phyloP scores from a whole-genome alignment of 2,888 invertebrate species.

The Biston stratarius region DNA sequence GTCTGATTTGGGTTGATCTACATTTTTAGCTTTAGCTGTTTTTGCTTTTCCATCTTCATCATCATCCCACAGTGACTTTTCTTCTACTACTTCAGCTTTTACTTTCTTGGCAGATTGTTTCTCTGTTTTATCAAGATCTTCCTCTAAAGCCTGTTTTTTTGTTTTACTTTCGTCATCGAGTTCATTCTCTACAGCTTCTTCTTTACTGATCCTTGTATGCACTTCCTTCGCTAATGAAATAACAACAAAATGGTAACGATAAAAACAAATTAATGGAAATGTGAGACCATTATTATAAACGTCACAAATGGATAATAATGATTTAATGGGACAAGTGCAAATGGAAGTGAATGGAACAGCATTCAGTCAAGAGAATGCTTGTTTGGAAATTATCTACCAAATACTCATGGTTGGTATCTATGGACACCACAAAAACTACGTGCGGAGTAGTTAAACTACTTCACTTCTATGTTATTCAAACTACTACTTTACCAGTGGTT shows the following conservation, averaged over 20 bases:
- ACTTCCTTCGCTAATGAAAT: slow-evolving; percentile 81
- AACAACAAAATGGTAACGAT: slow-evolving; percentile 50
- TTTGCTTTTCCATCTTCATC: slow-evolving; percentile 60
- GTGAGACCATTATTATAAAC: slow-evolving; percentile 63
- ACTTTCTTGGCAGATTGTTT: slow-evolving; percentile 61
- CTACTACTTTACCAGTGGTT: slow-evolving; percentile 70
- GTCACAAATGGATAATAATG: slow-evolving; percentile 63
- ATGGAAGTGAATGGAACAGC: slow-evolving; percentile 53
- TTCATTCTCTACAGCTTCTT: slow-evolving; percentile 80
- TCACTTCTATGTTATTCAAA: slow-evolving; percentile 68
- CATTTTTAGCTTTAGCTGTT: slow-evolving; percentile 56
- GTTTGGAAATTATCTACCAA: slow-evolving; percentile 60
- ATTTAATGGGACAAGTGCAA: slow-evolving; percentile 27
- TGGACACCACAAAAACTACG: slow-evolving; percentile 72
- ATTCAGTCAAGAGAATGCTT: slow-evolving; percentile 81
- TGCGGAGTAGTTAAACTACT: slow-evolving; percentile 68
- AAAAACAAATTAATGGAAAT: slow-evolving; percentile 50
- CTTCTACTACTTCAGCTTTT: slow-evolving; percentile 57
- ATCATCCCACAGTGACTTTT: slow-evolving; percentile 70
- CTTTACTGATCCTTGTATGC: slow-evolving; percentile 79
- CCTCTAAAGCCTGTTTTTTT: slow-evolving; percentile 60
- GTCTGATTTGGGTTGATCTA: slow-evolving; percentile 50
- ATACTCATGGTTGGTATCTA: slow-evolving; percentile 68
- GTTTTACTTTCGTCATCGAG: slow-evolving; percentile 73
- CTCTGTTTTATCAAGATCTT: slow-evolving; percentile 51